Base-by-base conservation (phyloP, 2,888 invertebrate species). In the Macrosoma leucophasiata region DNA sequence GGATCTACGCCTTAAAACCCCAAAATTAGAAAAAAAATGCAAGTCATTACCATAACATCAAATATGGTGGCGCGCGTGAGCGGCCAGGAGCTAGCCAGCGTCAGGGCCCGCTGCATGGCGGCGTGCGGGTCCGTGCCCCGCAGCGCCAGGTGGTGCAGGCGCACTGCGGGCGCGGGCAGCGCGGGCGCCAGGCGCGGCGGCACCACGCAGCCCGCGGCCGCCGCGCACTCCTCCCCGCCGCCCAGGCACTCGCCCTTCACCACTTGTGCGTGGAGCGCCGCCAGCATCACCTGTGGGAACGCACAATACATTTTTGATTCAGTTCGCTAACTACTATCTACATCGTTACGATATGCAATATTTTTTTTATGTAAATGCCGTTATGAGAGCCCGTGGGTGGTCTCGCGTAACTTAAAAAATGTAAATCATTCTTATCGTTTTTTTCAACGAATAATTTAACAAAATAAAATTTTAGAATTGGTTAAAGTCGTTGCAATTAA, bases 21-120 rank as follows among this genome's bases (percentile, higher is more conserved):
- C n/a, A n/a, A n/a, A n/a, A n/a, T n/a, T n/a, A n/a, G n/a, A n/a
- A n/a, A n/a, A n/a, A n/a, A n/a, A n/a, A n/a, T n/a, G n/a, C n/a
- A n/a, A n/a, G n/a, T n/a, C n/a, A n/a, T 85, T 62, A 94, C 94
- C 91, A 95, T 94, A 22, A 97, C 97, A 70, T 97, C 96, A 67
- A 95, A 97, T 58, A 97, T 93, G 27, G 96, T 96, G 9, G 97
- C 96, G 48, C 93, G 89, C 46, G 96, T 95, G 33, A 97, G 86
- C 15, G 96, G 96, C 97, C 97, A 97, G 45, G 94, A 94, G 66
- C 94, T 92, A 43, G 97, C 94, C 12, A 97, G 87, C 63, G 96
- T 96, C 31, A 97, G 87, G 66, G 97, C 96, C 5, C 96, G 91
- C 66, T 96, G 93, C 77, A 97, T 95, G 12, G 97, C 94, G 63